phyloP scores from a whole-genome alignment of 2,888 invertebrate genomes.

The Acleris literana region DNA sequence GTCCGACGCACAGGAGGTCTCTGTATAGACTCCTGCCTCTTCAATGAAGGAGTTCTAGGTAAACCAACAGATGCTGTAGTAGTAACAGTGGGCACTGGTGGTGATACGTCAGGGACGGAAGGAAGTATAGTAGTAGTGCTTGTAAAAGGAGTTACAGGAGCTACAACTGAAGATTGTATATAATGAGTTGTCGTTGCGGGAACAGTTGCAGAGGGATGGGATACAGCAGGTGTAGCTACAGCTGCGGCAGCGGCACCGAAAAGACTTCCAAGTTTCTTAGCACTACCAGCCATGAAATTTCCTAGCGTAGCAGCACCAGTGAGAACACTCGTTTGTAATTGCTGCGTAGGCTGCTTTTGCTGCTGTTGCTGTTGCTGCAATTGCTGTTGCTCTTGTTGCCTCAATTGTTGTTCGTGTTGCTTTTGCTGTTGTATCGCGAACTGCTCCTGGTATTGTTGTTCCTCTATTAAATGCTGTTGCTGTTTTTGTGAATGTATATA shows the following conservation, averaged over 20 bases:
- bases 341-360: slow-evolving; percentile 68
- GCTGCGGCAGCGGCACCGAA: slow-evolving; percentile 80
- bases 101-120: slow-evolving; percentile 73
- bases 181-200: slow-evolving; percentile 51
- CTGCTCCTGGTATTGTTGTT: slow-evolving; percentile 52
- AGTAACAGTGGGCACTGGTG: slow-evolving; percentile 64
- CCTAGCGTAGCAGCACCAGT: slow-evolving; percentile 78
- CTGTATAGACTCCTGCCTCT: slow-evolving; percentile 80
- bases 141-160: slow-evolving; percentile 64
- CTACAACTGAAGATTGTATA: slow-evolving; percentile 58
- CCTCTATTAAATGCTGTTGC: slow-evolving; percentile 45
- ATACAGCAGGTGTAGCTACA: slow-evolving; percentile 63
- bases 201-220: slow-evolving; percentile 52
- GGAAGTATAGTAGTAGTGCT: slow-evolving; percentile 63
- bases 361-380: slow-evolving; percentile 59
- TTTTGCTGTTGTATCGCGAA: slow-evolving; percentile 50
- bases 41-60: slow-evolving; percentile 73
- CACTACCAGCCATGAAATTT: slow-evolving; percentile 79
- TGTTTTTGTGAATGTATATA: slow-evolving; percentile 44
- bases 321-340: slow-evolving; percentile 70
- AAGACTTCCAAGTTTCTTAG: slow-evolving; percentile 77
- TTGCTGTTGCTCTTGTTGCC: slow-evolving; percentile 55
- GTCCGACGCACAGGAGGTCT: slow-evolving; percentile 77
- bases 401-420: slow-evolving; percentile 46
- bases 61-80: slow-evolving; percentile 65